These are phyloP conservation scores for Catharus ustulatus DNA, from an alignment of 2,797 vertebrate genomes.

Conservation along the genomic window DNA sequence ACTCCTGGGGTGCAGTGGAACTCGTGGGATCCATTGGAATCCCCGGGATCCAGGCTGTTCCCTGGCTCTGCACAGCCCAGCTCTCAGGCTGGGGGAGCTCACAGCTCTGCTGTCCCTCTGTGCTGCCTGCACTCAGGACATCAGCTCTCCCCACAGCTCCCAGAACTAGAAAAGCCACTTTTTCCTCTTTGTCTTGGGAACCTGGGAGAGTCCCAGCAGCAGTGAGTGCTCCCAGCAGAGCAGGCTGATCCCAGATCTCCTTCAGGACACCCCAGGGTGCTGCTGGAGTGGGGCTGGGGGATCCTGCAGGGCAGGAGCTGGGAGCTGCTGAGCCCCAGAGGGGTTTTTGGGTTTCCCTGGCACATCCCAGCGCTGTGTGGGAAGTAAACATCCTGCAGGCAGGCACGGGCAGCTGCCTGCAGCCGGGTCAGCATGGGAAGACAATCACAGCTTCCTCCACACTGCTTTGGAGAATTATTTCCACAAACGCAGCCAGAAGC, in stretches of 20 bases:
- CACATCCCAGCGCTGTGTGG: not conserved
- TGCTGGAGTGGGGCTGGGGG: not conserved
- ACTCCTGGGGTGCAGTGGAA: no score
- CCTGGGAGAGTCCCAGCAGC: not conserved
- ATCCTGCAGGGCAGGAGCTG: not conserved
- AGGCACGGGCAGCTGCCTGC: conserved; percentile 38
- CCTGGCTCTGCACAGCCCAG: not conserved
- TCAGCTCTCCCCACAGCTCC: not conserved
- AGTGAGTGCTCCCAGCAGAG: not conserved
- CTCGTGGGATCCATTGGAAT: fast-evolving
- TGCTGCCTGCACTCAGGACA: not conserved
- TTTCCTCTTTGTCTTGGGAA: not conserved
- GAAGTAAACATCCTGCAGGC: conserved; percentile 69
- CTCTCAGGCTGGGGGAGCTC: not conserved
- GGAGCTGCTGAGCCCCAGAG: not conserved
- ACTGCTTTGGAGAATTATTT: conserved; percentile 62
- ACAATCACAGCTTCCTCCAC: conserved; percentile 72
- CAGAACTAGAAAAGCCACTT: not conserved
- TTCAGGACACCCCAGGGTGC: not conserved
- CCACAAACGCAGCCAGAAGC: conserved; percentile 55
- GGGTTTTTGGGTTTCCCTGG: conserved; percentile 20
- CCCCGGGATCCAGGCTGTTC: fast-evolving
- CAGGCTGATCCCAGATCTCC: not conserved
- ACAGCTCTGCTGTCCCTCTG: not conserved
- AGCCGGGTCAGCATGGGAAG: conserved; percentile 25